Evolutionary conservation across 2,888 invertebrate genomes (phyloP).

Genomic region (Zygogramma bicolorata): DNA sequence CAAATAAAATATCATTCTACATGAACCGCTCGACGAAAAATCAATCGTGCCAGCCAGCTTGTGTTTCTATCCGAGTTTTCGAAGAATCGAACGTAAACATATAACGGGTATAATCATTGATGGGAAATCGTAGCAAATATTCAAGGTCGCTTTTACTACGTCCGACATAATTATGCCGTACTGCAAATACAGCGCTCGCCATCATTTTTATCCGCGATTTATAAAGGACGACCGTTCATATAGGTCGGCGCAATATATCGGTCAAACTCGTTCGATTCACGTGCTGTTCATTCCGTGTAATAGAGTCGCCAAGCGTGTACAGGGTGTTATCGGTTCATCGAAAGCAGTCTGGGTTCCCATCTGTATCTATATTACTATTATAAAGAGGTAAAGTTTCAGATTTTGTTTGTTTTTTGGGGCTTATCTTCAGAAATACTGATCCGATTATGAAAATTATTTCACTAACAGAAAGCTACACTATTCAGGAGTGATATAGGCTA

Average conservation of each 20-base stretch:
- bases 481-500: too few species aligned
- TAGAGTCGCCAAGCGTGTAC: too few species aligned
- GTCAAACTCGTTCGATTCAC: background rate
- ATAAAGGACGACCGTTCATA: background rate
- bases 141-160: conserved; percentile 20
- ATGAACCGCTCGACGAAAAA: background rate
- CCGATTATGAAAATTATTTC: too few species aligned
- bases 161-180: conserved; percentile 7
- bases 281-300: too few species aligned
- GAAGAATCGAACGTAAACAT: background rate
- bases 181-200: background rate
- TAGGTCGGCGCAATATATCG: background rate
- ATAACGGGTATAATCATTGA: background rate
- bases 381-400: too few species aligned
- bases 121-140: conserved; percentile 15
- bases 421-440: too few species aligned
- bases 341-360: too few species aligned
- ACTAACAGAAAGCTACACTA: too few species aligned
- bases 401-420: too few species aligned
- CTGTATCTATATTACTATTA: too few species aligned
- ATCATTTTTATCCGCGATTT: background rate
- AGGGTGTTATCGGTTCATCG: too few species aligned
- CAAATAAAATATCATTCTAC: too few species aligned
- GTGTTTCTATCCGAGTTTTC: background rate
- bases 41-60: background rate